Evolutionary conservation across 1,140 invertebrate genomes (phyloP), one percentile per base, ranked within the genome.

Genomic region (Bombus waltoni): DNA sequence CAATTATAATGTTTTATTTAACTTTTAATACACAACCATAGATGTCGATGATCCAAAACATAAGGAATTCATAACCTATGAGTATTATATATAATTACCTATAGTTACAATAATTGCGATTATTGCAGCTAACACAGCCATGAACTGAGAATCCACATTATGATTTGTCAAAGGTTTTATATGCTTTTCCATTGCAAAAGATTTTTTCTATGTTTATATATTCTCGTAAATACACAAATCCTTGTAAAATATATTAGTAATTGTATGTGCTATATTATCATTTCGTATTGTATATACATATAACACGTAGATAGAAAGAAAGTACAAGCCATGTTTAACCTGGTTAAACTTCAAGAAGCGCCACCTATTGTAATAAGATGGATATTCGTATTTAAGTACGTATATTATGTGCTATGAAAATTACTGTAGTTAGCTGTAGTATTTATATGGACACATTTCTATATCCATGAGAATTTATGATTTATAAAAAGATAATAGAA

Each of bases 81-180:
- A 89, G 44, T 59, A 72, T 83, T 66, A 44, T 47, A 42, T 86
- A 66, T 81, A 91, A 92, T 95, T 95, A 96, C 96, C 95, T 87
- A 96, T 89, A n/a, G 95, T 95, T 85, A 96, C 68, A 78, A 96
- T 93, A 44, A 96, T 93, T n/a, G 93, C 89, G 76, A 96, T 86
- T 47, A 96, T 84, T 53, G 96, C 95, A 62, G 93, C 85, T 66
- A 96, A 77, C 81, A 96, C 95, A 83, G 93, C 93, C 79, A 95
- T 90, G 25, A 95, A 92, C 78, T 96, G 93, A 5, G 94, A 92
- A 35, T 94, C 93, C 15, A 90, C 90, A 89, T 93, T 91, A 57
- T 94, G 80, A 75, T 92, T 86, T 18, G 85, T 83, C 22, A 94
- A 42, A 10, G 74, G 62, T 70, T 94, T 89, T 38, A 91, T 74